Evolutionary conservation across 2,113 vertebrate species (phyloP).

Genomic region (Eptesicus fuscus): DNA sequence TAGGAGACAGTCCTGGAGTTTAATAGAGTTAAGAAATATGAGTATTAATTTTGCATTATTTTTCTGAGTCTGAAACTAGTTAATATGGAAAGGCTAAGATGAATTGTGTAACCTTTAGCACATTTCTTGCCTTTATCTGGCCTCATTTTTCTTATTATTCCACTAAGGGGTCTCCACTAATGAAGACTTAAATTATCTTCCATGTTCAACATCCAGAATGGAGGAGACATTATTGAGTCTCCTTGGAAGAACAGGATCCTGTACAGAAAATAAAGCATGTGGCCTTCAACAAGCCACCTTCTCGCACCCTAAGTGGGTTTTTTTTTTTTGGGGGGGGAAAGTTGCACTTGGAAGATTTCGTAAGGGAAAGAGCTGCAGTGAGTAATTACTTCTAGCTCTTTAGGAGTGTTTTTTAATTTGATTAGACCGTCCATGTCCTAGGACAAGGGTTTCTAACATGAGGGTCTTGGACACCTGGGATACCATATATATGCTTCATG

Average conservation of each 20-base stretch:
- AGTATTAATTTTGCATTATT: neutral
- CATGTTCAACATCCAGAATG: neutral
- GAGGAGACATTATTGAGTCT: neutral
- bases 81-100: neutral
- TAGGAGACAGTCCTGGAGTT: neutral
- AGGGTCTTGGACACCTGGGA: neutral
- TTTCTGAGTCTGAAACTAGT: neutral
- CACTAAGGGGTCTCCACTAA: neutral
- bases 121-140: neutral
- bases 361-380: neutral
- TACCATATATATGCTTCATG: neutral
- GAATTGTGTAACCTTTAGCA: neutral
- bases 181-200: neutral
- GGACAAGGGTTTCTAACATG: neutral
- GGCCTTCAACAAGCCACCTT: neutral
- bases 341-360: neutral
- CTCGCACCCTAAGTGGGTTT: neutral
- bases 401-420: neutral
- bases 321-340: accelerated
- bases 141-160: neutral
- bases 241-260: neutral
- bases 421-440: neutral
- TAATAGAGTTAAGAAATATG: neutral
- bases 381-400: neutral
- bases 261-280: neutral